phyloP scores from a whole-genome alignment of 2,113 vertebrate species.

The Phrynosoma platyrhinos region DNA sequence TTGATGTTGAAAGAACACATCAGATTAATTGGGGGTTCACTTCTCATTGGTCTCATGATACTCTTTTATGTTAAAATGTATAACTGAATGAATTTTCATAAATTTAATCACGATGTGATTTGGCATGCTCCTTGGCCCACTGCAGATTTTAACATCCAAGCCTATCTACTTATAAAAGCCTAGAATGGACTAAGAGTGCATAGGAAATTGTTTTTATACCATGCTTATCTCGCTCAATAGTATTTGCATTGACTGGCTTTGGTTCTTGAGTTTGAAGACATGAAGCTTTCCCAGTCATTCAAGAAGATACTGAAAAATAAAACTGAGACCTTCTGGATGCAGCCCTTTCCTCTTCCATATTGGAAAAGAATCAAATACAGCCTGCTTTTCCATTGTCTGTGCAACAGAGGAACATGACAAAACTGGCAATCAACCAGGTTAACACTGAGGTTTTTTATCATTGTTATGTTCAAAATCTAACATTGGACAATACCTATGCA shows the following conservation, averaged over 20 bases:
- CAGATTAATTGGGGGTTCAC: not conserved
- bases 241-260: not conserved
- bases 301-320: not conserved
- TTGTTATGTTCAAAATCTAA: not conserved
- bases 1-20: not conserved
- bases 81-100: not conserved
- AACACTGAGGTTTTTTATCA: not conserved
- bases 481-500: slow-evolving; percentile 73
- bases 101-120: not conserved
- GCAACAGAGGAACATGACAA: not conserved
- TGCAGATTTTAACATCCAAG: not conserved
- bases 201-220: not conserved
- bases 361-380: not conserved
- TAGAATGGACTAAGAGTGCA: not conserved
- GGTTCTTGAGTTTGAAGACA: not conserved
- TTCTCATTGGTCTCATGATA: not conserved
- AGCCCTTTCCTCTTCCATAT: not conserved
- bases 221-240: not conserved
- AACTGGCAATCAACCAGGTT: not conserved
- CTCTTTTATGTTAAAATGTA: not conserved
- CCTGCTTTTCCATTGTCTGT: not conserved
- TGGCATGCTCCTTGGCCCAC: not conserved
- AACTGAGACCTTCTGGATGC: not conserved
- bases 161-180: not conserved
- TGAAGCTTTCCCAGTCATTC: not conserved